Evolutionary conservation across 2,888 invertebrate genomes (phyloP).

Genomic region (Torymus aiolomorphi): DNA sequence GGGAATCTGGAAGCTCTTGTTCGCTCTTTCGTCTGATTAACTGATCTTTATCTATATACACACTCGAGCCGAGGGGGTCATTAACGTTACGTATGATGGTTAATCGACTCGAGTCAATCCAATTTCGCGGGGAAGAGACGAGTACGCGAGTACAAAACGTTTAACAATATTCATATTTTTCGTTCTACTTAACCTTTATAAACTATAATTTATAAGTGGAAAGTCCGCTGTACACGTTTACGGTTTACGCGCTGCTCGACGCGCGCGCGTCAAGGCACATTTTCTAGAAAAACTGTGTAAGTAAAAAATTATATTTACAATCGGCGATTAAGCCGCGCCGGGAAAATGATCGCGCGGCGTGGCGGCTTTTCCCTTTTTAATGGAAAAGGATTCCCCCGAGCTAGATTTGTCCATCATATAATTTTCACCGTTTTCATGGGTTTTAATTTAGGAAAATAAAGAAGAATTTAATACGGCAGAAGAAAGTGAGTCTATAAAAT

Average conservation of each 20-base stretch:
- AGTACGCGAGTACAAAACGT: not conserved
- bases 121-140: not conserved
- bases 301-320: not conserved
- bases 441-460: no score
- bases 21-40: no score
- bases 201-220: conserved; percentile 41
- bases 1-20: not conserved
- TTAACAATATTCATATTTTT: conserved; percentile 11
- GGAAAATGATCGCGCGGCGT: no score
- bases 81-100: not conserved
- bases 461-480: no score
- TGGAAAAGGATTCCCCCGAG: not conserved
- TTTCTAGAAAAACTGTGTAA: conserved; percentile 9
- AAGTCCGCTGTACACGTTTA: conserved; percentile 25
- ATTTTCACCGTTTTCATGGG: no score
- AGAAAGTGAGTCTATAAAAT: no score
- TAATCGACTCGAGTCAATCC: not conserved
- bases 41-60: no score
- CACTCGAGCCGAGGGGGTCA: no score
- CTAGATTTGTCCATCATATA: no score
- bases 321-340: no score
- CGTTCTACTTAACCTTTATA: conserved; percentile 26
- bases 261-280: not conserved
- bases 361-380: not conserved
- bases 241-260: not conserved